Evolutionary conservation across 2,888 invertebrate species (phyloP), one percentile per base, ranked within the genome.

Genomic region (Drosophila buzzatii): DNA sequence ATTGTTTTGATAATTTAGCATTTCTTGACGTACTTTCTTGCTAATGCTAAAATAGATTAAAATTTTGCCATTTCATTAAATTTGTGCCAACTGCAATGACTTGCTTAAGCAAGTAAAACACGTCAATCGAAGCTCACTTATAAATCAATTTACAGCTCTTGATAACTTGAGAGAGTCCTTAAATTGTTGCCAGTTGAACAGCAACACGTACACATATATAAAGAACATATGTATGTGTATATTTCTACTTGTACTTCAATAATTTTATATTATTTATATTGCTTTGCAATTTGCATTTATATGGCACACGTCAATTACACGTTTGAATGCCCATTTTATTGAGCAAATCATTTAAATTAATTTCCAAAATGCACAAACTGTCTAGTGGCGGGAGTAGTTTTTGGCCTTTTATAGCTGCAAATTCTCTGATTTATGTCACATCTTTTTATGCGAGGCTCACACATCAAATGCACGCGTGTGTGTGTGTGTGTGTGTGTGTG

Each of bases 311-410:
- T 47, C 67, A 73, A 69, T 84, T 80, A 72, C 57, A 55, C 58
- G 69, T 52, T 71, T 70, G 41, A 76, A 56, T 76, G 45, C 35
- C 5, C 61, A 44, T 70, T 76, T 66, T 66, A 82, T 75, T 71
- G 58, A 70, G 63, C 71, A 73, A 84, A 82, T 73, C 62, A 81
- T 73, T 82, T 49, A 73, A 81, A 85, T 80, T 78, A 76, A 81
- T 80, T 85, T 76, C 52, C 31, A 63, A 82, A 78, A 60, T 66
- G 52, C 16, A 35, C 41, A 55, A 33, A 51, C 33, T 7, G 44
- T 27, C 39, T 45, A 58, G 49, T 23, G n/a, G 47, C 33, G 33
- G 35, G 47, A 35, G n/a, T 27, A 31, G 44, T 66, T 65, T 58
- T 64, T 20, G 52, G 53, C 5, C 53, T 8, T 51, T 51, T 51